A percentile compares a stretch with the other conserved stretches of the same genome.
phyloP scores from a whole-genome alignment of 1,140 invertebrate species.

The Drosophila nigromelanica region DNA sequence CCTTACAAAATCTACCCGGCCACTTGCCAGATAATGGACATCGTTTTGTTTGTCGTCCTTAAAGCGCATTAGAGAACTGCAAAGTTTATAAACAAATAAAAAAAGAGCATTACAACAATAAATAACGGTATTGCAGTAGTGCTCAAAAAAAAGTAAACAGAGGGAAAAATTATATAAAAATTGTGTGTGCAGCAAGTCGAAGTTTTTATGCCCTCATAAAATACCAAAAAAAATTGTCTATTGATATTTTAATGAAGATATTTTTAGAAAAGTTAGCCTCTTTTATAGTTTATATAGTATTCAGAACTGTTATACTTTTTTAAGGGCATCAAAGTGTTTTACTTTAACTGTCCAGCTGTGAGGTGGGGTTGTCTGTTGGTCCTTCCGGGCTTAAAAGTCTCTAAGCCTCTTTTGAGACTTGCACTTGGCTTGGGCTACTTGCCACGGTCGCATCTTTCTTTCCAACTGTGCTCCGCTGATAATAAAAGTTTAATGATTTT shows the following conservation, averaged over 20 bases:
- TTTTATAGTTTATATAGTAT: too few species aligned
- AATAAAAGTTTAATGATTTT: conserved; percentile 81
- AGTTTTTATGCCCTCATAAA: not conserved
- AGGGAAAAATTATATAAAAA: not conserved
- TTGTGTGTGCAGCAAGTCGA: not conserved
- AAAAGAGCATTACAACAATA: conserved; percentile 51
- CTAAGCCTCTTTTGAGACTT: conserved; percentile 47
- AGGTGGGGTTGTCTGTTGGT: not conserved
- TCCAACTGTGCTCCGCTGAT: conserved; percentile 34
- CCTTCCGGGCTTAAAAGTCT: conserved; percentile 12
- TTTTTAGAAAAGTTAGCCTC: too few species aligned
- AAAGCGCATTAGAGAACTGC: conserved; percentile 54
- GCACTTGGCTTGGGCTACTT: not conserved
- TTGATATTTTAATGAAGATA: too few species aligned
- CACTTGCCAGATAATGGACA: conserved; percentile 49
- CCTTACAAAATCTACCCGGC: not conserved
- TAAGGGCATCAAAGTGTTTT: conserved; percentile 13
- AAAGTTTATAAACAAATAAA: conserved; percentile 56
- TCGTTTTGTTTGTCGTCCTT: conserved; percentile 34
- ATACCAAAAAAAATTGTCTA: not conserved
- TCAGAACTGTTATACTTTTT: not conserved
- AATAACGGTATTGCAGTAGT: conserved; percentile 45
- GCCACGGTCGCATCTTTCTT: conserved; percentile 4
- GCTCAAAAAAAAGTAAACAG: conserved; percentile 26
- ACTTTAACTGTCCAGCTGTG: not conserved